Base-by-base conservation (phyloP, 1,140 invertebrate genomes). In the Centruroides sculpturatus region DNA sequence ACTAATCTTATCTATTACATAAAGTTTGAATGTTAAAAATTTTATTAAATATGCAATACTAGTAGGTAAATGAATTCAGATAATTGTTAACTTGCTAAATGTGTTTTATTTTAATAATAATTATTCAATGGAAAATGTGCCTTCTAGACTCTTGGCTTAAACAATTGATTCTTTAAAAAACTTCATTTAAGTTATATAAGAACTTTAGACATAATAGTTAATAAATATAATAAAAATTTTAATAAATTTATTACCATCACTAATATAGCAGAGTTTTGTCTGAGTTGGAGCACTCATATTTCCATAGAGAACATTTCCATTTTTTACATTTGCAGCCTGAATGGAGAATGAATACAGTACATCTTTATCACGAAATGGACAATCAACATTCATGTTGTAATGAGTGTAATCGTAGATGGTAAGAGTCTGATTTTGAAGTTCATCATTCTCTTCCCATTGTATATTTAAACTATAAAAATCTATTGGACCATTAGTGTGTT, bases 401-500 rank as follows among this genome's bases (percentile, higher is more conserved):
- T 36, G 55, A 5, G 34, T 61, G 0, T 51, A 11, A 13, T 35
- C 12, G 13, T 46, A 51, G 1, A 64, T 57, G 13, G 56, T 65
- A 23, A 51, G 58, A 48, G 54, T 13, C 3, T 52, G 41, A 10
- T 23, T 55, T 11, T 47, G n/a, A 3, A 41, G 12, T 13, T n/a
- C 35, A n/a, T 61, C 23, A 10, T 58, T 56, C 0, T 41, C 47
- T 47, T 59, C 50, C 13, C 41, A 56, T 48, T 41, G 35, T 4
- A 11, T 61, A 46, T 57, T 59, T 35, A 41, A 8, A 41, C 5
- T 41, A 12, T 62, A 64, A 12, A 47, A 59, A 46, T 59, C 13
- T 3, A 61, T 13, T 1, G 63, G 63, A 11, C 63, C 63, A 53
- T 64, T 64, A n/a, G 59, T 53, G 4, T 52, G 12, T 3, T 13